Evolutionary conservation across 2,888 invertebrate genomes (phyloP), one percentile per base, ranked within the genome.

Genomic region (Eurytoma adleriae): DNA sequence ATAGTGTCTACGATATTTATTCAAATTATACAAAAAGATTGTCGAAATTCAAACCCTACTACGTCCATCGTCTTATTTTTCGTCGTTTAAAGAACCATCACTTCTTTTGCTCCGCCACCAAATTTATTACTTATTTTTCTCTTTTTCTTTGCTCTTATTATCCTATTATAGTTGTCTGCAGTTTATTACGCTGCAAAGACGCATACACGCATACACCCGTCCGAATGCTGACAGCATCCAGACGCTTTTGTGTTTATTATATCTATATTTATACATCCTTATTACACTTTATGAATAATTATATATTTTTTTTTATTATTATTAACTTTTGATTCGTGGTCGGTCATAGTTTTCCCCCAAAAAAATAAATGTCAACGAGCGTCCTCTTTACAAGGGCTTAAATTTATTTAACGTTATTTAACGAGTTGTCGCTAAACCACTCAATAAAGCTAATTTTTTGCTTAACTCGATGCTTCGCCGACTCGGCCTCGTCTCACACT

Each of bases 11-110:
- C 27, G 67, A 76, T 71, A 77, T 77, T 74, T 68, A 79, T 79
- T 82, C 78, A 86, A 86, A 85, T 84, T 78, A 86, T 88, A 88
- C 85, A 88, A 89, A 88, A 88, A 89, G 88, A 89, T 88, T 87
- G 88, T 89, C 89, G 85, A 87, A 85, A 86, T 86, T 84, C 84
- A 84, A 87, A 82, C 70, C 54, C 70, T 82, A 79, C 70, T 82
- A 79, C 75, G 54, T 82, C 66, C 76, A 64, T 54, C 30, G 18
- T 48, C 52, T 72, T 14, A 40, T 70, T 62, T 20, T 3, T 69
- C 24, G 7, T 20, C 30, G 64, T 30, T 5, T 57, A 13, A 12
- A 40, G 40, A 48, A 40, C 48, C 40, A 3, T 12, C 12, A 2
- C 2, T 40, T 66, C 18, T 72, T 5, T 50, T 30, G 30, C 14